Evolutionary conservation across 64 coral and sea anemone species (phyloP), one percentile per base, ranked within the genome.

Genomic region (Actinia tenebrosa): DNA sequence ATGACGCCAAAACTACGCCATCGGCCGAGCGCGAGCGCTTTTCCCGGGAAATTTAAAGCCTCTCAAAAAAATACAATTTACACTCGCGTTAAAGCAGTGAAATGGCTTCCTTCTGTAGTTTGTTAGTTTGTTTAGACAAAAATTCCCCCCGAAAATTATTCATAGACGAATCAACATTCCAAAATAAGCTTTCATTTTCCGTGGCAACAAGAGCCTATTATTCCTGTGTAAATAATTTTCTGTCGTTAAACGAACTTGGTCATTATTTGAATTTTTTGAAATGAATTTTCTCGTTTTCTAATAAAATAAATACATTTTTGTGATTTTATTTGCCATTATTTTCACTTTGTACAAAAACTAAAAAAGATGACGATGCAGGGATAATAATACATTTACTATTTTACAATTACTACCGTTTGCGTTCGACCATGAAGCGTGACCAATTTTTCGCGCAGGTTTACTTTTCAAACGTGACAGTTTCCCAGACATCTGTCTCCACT

Each of bases 111-210:
- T 75, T 66, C 63, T 66, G 6, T 4, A 20, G 63, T 22, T 66
- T 66, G 63, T 23, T 4, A 20, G 63, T 22, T 66, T 66, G 63
- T 66, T 66, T 66, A n/a, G 7, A 42, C 23, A 75, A 69, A 69
- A 27, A 37, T 37, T n/a, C 23, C 64, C 3, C 27, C 9, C 25
- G 27, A 75, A 81, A 16, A 81, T 81, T 81, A 81, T 53, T 81
- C 46, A 45, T n/a, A 20, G 46, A 18, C 63, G 63, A 20, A 81
- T 47, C 79, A 81, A 50, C 79, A 81, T 81, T 81, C 79, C 46
- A 50, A 50, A 42, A 50, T 20, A 15, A 45, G 15, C 50, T 45
- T 50, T 81, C 46, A 5, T 81, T 50, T 52, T 81, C 79, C 79
- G 79, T 81, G 79, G 79, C 10, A 19, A 81, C 78, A 46, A 0